Percentiles rank a stretch among this genome's conserved stretches.
These are phyloP conservation scores for Aptenodytes patagonicus DNA, from an alignment of 2,113 vertebrate genomes.

Conservation along the genomic window DNA sequence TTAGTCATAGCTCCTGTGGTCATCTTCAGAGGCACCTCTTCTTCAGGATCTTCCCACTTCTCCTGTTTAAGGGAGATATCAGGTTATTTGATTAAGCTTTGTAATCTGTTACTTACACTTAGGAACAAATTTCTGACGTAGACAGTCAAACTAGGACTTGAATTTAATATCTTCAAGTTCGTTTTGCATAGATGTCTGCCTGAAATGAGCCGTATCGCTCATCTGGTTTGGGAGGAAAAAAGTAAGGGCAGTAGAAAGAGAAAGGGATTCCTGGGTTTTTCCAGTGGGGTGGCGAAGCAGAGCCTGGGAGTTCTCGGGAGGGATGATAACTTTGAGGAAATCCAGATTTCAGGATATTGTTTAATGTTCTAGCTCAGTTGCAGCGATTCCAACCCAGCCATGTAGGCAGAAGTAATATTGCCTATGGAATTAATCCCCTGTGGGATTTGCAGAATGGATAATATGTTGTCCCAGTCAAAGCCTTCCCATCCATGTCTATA, in stretches of 20 bases:
- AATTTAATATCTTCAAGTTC: neutral
- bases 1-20: constrained; percentile 18
- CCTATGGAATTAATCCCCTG: neutral
- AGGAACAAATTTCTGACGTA: neutral
- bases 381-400: neutral
- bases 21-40: neutral
- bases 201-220: neutral
- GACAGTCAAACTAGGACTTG: neutral
- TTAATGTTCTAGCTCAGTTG: neutral
- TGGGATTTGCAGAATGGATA: neutral
- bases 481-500: neutral
- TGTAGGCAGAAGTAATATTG: neutral
- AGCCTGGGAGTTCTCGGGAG: neutral
- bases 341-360: neutral
- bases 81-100: neutral
- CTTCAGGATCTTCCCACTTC: constrained; percentile 8
- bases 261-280: neutral
- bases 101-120: neutral
- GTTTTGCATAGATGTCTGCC: neutral
- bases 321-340: neutral
- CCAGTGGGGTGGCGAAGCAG: neutral
- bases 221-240: neutral
- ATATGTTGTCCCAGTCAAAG: neutral
- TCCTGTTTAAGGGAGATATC: neutral
- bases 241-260: neutral